phyloP scores from a whole-genome alignment of 2,888 invertebrate genomes.

The Xestia xanthographa region DNA sequence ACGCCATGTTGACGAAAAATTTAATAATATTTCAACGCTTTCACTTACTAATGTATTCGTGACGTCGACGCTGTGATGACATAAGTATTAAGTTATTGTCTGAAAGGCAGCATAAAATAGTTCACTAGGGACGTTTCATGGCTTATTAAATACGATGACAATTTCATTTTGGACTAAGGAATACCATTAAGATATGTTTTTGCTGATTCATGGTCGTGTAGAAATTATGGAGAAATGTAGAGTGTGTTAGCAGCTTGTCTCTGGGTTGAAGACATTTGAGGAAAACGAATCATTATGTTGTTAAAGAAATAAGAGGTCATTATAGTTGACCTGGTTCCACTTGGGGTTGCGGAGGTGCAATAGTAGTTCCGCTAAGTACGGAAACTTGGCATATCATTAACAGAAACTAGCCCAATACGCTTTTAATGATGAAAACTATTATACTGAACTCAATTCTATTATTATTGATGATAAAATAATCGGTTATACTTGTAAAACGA shows the following conservation, averaged over 20 bases:
- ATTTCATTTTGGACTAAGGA: constrained; percentile 53
- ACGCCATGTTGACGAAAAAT: constrained; percentile 63
- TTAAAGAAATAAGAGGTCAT: constrained; percentile 46
- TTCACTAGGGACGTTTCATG: constrained; percentile 45
- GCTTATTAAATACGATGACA: constrained; percentile 64
- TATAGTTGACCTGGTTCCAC: constrained; percentile 51
- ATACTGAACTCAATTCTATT: constrained; percentile 3
- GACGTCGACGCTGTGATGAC: constrained; percentile 53
- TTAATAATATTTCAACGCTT: constrained; percentile 61
- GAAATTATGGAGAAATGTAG: constrained; percentile 45
- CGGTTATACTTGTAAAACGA: constrained; percentile 26
- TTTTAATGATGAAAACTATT: constrained; percentile 1
- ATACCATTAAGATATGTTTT: constrained; percentile 40
- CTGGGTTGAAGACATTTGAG: constrained; percentile 41
- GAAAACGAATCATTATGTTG: constrained; percentile 56
- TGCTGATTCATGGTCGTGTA: constrained; percentile 48
- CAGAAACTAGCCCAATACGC: constrained; percentile 13
- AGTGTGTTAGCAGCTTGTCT: constrained; percentile 46
- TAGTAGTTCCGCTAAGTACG: constrained; percentile 19
- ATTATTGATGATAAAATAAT: constrained; percentile 26
- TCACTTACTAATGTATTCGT: constrained; percentile 57
- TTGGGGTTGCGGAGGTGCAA: constrained; percentile 31
- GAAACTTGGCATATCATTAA: constrained; percentile 29
- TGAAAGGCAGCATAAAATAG: constrained; percentile 45
- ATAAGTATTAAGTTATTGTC: constrained; percentile 63